These are phyloP conservation scores for Macropis europaea DNA, from an alignment of 2,888 invertebrate species.

Conservation along the genomic window DNA sequence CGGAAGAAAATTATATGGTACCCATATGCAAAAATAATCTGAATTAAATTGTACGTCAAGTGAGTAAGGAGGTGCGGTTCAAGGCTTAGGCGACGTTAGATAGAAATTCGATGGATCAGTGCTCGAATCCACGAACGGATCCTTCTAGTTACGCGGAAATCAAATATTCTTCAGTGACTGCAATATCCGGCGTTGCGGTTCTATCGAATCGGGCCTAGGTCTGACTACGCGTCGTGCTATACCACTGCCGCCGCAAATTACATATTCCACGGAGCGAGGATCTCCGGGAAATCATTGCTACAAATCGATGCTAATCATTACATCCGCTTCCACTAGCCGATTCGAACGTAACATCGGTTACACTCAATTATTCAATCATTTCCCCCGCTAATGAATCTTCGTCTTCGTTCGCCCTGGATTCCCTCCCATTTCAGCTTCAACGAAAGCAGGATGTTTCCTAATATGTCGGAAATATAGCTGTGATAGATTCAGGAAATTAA, in stretches of 20 bases:
- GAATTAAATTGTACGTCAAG: too few species aligned
- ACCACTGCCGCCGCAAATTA: slow-evolving; percentile 51
- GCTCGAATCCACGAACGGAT: slow-evolving; percentile 45
- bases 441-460: too few species aligned
- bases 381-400: slow-evolving; percentile 22
- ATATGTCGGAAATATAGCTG: too few species aligned
- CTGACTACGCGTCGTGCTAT: slow-evolving; percentile 49
- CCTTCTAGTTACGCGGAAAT: slow-evolving; percentile 68
- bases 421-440: too few species aligned
- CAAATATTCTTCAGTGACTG: slow-evolving; percentile 73
- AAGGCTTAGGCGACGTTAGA: background rate
- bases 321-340: background rate
- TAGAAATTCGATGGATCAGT: slow-evolving; percentile 28
- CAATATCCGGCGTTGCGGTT: slow-evolving; percentile 72
- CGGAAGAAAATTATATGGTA: too few species aligned
- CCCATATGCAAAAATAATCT: too few species aligned
- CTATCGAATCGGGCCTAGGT: slow-evolving; percentile 39
- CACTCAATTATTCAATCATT: slow-evolving; percentile 35
- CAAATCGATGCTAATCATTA: slow-evolving; percentile 46
- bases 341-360: slow-evolving; percentile 17
- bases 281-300: slow-evolving; percentile 49
- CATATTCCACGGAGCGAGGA: slow-evolving; percentile 43
- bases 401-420: too few species aligned
- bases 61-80: too few species aligned
- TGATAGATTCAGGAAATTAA: too few species aligned